Evolutionary conservation across 1,140 invertebrate species (phyloP), one percentile per base, ranked within the genome.

Genomic region (Pogonomyrmex barbatus): DNA sequence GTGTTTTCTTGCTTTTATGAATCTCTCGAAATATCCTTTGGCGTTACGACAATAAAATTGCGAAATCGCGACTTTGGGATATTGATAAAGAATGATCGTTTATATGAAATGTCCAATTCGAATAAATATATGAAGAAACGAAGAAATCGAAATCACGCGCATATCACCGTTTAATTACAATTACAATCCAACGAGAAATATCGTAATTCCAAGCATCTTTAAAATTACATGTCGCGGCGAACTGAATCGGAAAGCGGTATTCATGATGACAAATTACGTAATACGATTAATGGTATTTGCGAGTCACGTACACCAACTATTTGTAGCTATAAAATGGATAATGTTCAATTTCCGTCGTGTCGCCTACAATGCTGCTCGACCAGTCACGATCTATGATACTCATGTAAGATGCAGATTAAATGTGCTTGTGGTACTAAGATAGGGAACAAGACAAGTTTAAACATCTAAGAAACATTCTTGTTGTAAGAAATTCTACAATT

Each of bases 251-350:
- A 82, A 71, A 73, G 42, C 54, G 50, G 68, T 60, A 45, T 9
- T 14, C 33, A 45, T 75, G 47, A 83, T 75, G 79, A 83, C 68
- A 83, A 83, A 83, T 83, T 75, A 71, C 33, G 17, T 50, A 62
- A 83, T 50, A 60, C 42, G 79, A 83, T 83, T 83, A 75, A 83
- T 83, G 56, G 56, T 33, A 75, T 83, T 83, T 82, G 58, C 79
- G 33, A 75, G 67, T 73, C 79, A 83, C 79, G 79, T 75, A 73
- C 36, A 14, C 12, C 56, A 83, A 83, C 68, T 75, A 75, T 83
- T 60, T 60, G 68, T 75, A 83, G 45, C 79, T 62, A 75, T 75
- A 75, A 73, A 83, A 83, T 33, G 79, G 68, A 73, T 83, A 83
- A 83, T 83, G 68, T 60, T 75, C 42, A 75, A 83, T 83, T 83